Evolutionary conservation across 2,113 vertebrate species (phyloP).

Genomic region (Rhipidura dahli): DNA sequence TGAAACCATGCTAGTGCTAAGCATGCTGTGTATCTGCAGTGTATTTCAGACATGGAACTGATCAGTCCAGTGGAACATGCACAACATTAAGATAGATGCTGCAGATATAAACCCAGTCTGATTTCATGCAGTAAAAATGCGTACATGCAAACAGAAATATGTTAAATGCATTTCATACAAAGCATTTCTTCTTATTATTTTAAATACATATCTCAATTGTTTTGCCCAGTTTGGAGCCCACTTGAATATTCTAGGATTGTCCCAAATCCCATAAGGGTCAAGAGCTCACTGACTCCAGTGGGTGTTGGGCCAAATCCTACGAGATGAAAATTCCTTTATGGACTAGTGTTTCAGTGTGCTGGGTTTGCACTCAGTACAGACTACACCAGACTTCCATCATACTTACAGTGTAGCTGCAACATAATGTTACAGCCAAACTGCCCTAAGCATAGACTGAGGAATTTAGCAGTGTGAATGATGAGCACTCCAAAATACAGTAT

Average conservation of each 20-base stretch:
- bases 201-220: conserved; percentile 14
- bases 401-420: background rate
- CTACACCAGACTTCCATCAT: background rate
- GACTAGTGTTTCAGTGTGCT: conserved; percentile 5
- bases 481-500: background rate
- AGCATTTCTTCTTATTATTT: conserved; percentile 9
- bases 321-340: conserved; percentile 24
- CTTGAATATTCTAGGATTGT: conserved; percentile 35
- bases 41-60: conserved; percentile 26
- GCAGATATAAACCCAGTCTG: conserved; percentile 26
- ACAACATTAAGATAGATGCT: conserved; percentile 22
- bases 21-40: background rate
- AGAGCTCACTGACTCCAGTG: conserved; percentile 35
- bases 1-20: background rate
- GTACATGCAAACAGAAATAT: conserved; percentile 17
- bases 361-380: background rate
- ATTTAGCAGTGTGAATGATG: background rate
- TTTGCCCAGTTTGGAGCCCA: conserved; percentile 20
- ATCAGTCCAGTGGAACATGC: conserved; percentile 16
- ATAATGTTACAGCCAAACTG: background rate
- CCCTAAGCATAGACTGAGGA: background rate
- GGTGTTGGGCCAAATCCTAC: conserved; percentile 15
- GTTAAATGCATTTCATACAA: conserved; percentile 4
- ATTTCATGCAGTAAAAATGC: conserved; percentile 57
- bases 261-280: conserved; percentile 22